A percentile compares a stretch with the other conserved stretches of the same genome.
Conservation (phyloP, 2,797 vertebrate species). For the Liparis tanakae region DNA sequence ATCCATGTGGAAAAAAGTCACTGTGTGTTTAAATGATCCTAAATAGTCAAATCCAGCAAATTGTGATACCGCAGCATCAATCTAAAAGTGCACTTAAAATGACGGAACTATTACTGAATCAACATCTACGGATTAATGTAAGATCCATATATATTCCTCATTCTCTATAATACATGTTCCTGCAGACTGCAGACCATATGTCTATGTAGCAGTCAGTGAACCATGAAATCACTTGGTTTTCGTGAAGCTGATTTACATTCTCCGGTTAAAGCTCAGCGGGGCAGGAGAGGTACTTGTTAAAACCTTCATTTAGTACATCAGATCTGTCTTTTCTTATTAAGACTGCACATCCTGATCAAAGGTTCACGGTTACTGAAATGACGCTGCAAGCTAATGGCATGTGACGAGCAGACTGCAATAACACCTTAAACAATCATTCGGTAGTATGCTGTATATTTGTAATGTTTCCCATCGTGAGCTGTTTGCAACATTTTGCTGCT, state of each 20-base stretch:
- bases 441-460: slow-evolving; percentile 47
- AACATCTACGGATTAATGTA: slow-evolving; percentile 51
- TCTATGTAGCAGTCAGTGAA: slow-evolving; percentile 62
- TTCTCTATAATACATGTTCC: slow-evolving; percentile 48
- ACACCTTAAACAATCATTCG: slow-evolving; percentile 14
- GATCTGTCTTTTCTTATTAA: slow-evolving; percentile 66
- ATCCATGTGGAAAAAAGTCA: slow-evolving; percentile 23
- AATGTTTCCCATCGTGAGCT: slow-evolving; percentile 37
- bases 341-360: slow-evolving; percentile 49
- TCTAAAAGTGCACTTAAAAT: slow-evolving; percentile 26
- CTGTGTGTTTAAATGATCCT: slow-evolving; percentile 33
- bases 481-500: slow-evolving; percentile 39
- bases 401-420: slow-evolving; percentile 18
- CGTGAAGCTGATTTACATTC: slow-evolving; percentile 70
- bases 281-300: slow-evolving; percentile 68
- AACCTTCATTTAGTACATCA: slow-evolving; percentile 66
- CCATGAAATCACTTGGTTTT: slow-evolving; percentile 77
- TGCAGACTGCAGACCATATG: slow-evolving; percentile 57
- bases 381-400: slow-evolving; percentile 34
- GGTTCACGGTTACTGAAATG: slow-evolving; percentile 46
- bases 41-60: slow-evolving; percentile 15
- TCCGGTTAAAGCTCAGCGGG: slow-evolving; percentile 77
- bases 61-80: slow-evolving; percentile 8
- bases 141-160: slow-evolving; percentile 39
- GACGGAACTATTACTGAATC: slow-evolving; percentile 46